A percentile compares a stretch with the other conserved stretches of the same genome.
Evolutionary conservation across 2,888 invertebrate genomes (phyloP).

Genomic region (Synanthedon myopaeformis): DNA sequence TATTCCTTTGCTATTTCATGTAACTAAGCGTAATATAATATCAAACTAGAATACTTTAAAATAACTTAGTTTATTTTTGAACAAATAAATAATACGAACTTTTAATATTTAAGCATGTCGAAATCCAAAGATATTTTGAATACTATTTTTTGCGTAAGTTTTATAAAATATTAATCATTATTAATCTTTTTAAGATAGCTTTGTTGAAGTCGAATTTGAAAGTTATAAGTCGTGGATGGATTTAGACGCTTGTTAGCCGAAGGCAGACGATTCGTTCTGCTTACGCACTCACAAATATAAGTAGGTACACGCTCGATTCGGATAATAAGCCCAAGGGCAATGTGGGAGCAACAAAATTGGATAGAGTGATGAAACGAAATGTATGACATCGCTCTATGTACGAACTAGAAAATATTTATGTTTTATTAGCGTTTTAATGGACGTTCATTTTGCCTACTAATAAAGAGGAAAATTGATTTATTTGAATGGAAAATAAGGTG

Average conservation of each 20-base stretch:
- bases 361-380: conserved; percentile 32
- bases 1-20: no score
- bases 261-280: conserved; percentile 22
- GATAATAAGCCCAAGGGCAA: conserved; percentile 37
- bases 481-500: not conserved
- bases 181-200: no score
- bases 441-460: conserved; percentile 14
- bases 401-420: conserved; percentile 26
- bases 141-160: no score
- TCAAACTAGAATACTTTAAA: no score
- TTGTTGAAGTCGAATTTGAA: no score
- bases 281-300: conserved; percentile 23
- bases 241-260: conserved; percentile 18
- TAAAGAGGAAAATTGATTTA: not conserved
- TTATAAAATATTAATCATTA: no score
- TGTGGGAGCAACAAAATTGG: conserved; percentile 30
- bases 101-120: no score
- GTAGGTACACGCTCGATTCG: conserved; percentile 16
- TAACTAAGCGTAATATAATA: no score
- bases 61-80: no score
- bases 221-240: conserved; percentile 6
- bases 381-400: conserved; percentile 13
- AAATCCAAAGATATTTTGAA: not conserved
- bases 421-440: conserved; percentile 26
- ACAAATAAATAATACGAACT: no score